Evolutionary conservation across 2,797 vertebrate genomes (phyloP).

Genomic region (Ctenosaura bakeri): DNA sequence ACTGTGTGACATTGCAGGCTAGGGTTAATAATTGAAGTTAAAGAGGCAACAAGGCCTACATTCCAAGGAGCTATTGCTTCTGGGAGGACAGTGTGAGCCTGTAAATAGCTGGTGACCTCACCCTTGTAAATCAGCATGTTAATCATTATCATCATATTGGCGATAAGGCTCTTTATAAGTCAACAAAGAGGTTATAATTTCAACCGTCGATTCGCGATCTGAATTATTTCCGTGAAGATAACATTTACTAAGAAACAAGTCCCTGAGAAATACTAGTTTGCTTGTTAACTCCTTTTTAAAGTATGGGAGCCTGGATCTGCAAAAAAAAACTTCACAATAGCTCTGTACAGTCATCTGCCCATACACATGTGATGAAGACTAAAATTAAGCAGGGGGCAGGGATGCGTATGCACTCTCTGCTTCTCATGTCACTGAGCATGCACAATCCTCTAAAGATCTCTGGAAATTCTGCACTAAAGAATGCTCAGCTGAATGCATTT

Average conservation of each 20-base stretch:
- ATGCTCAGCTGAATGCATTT: neutral
- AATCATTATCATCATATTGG: constrained; percentile 71
- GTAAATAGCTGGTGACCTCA: constrained; percentile 66
- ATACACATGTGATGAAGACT: neutral
- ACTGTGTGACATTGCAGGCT: constrained; percentile 7
- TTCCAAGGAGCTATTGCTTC: constrained; percentile 40
- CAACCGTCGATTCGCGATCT: constrained; percentile 65
- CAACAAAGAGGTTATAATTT: constrained; percentile 65
- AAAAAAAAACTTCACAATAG: neutral
- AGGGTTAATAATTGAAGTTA: constrained; percentile 42
- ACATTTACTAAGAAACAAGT: constrained; percentile 66
- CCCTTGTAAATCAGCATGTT: constrained; percentile 74
- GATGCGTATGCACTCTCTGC: neutral
- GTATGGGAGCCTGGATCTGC: neutral
- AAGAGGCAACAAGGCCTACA: constrained; percentile 49
- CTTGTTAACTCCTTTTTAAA: constrained; percentile 42
- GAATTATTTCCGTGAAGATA: constrained; percentile 73
- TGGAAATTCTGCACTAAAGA: constrained; percentile 3
- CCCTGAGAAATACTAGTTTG: constrained; percentile 66
- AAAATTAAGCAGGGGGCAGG: neutral
- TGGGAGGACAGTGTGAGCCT: constrained; percentile 55
- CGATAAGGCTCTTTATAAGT: constrained; percentile 71
- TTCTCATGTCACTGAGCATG: too few species aligned
- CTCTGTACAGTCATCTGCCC: neutral
- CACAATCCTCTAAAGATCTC: neutral